Evolutionary conservation across 2,113 vertebrate species (phyloP).

Genomic region (Austrofundulus limnaeus): DNA sequence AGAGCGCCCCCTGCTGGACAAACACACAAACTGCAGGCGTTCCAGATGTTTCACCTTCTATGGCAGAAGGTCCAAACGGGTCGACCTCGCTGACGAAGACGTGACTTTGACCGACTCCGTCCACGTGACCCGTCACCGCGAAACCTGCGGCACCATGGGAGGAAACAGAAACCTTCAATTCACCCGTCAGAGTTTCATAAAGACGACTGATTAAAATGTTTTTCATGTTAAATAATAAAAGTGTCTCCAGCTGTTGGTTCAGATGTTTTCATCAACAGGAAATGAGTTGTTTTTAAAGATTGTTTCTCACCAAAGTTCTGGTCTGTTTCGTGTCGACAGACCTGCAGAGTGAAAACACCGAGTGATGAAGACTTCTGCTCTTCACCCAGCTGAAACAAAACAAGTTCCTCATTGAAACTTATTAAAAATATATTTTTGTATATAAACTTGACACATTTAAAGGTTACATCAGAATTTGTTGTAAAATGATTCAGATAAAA

Average conservation of each 20-base stretch:
- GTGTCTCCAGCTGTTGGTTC: no score
- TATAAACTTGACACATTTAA: neutral
- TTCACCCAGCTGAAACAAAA: slow-evolving; percentile 4
- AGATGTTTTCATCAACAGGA: neutral
- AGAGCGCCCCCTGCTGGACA: neutral
- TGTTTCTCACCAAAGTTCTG: slow-evolving; percentile 47
- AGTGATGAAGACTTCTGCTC: slow-evolving; percentile 1
- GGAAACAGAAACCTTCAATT: neutral
- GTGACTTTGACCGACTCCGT: slow-evolving; percentile 78
- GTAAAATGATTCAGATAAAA: no score
- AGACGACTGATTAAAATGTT: no score
- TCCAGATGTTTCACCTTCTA: slow-evolving; percentile 76
- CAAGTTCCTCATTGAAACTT: no score
- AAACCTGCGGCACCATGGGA: slow-evolving; percentile 78
- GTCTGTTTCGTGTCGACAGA: slow-evolving; percentile 1
- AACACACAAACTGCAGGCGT: neutral
- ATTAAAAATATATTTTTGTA: no score
- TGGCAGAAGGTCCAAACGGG: slow-evolving; percentile 80
- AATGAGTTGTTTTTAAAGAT: neutral
- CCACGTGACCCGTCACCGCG: slow-evolving; percentile 88
- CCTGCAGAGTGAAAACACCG: slow-evolving; percentile 16
- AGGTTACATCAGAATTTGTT: neutral
- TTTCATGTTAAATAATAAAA: no score
- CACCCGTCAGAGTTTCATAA: neutral
- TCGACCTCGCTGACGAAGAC: slow-evolving; percentile 88